A percentile compares a stretch with the other conserved stretches of the same genome.
These are phyloP conservation scores for Mesaphorura yosii DNA, from an alignment of 1,140 invertebrate genomes.

Conservation along the genomic window DNA sequence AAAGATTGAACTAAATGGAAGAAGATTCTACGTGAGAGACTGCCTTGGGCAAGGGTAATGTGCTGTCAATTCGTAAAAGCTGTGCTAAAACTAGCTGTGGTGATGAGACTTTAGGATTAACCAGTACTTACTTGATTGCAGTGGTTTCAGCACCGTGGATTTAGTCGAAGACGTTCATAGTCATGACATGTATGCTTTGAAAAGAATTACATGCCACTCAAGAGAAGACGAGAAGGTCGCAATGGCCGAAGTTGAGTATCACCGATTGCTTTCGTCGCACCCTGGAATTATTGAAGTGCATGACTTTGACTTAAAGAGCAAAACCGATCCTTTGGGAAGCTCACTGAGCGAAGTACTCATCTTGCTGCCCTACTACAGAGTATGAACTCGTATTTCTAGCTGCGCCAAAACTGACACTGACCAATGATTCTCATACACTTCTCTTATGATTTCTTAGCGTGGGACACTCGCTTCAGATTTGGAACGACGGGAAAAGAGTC, in stretches of 20 bases:
- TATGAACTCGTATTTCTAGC: no score
- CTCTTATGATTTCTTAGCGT: constrained; percentile 40
- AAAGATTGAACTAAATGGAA: constrained; percentile 55
- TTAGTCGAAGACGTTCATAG: constrained; percentile 61
- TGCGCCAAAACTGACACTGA: not conserved
- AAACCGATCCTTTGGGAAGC: constrained; percentile 53
- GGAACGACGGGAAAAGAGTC: constrained; percentile 44
- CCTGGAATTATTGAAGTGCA: constrained; percentile 64
- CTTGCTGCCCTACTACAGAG: constrained; percentile 63
- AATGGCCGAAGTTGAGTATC: constrained; percentile 61
- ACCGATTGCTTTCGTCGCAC: constrained; percentile 55
- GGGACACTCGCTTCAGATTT: constrained; percentile 64
- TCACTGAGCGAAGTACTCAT: constrained; percentile 60
- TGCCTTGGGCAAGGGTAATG: constrained; percentile 64
- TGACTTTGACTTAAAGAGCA: constrained; percentile 52
- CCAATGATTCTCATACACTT: not conserved
- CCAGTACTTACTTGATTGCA: constrained; percentile 38
- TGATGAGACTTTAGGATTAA: not conserved
- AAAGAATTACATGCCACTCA: constrained; percentile 48
- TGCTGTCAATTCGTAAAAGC: no score
- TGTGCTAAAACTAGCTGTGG: constrained; percentile 2
- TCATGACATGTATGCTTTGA: constrained; percentile 62
- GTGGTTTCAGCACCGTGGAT: constrained; percentile 72
- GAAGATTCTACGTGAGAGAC: constrained; percentile 55
- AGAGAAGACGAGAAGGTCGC: constrained; percentile 63